Evolutionary conservation across 2,113 vertebrate species (phyloP), one percentile per base, ranked within the genome.

Genomic region (Anoura caudifer): DNA sequence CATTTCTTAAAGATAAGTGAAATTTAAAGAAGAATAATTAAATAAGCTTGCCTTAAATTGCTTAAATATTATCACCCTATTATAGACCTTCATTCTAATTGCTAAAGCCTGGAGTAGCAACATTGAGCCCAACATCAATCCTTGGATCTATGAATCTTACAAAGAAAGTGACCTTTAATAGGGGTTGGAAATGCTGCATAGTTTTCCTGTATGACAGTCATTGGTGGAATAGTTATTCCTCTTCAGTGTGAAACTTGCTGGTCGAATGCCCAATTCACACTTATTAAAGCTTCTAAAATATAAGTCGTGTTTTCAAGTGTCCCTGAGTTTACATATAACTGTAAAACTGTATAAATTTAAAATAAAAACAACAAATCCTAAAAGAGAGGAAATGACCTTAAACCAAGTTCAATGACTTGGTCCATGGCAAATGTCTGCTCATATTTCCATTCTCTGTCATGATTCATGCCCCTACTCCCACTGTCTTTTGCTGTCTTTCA

Each of bases 1-100:
- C 33, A 73, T 92, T 70, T 94, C 54, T 82, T 96, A 91, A 88
- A 88, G 4, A 11, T 50, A 24, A 95, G 16, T 94, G 24, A 72
- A 45, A 4, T 82, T 91, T 84, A 89, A 90, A 73, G 77, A 17
- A 54, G 70, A 84, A 61, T 33, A 61, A 87, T 90, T 63, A 63
- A 70, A 43, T 77, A 76, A 67, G 11, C 17, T 70, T 26, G 7
- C 69, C 26, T 85, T 91, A 59, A 65, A 82, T 87, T 52, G 2
- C 10, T 63, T 96, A 81, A 86, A 14, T 79, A 41, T 3, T 22
- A 38, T 12, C 2, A 52, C 28, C 13, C 17, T 67, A 13, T 45
- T 54, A 54, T 5, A 89, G 33, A 2, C 11, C 36, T 81, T 88
- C 3, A 5, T 95, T 80, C 5, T 45, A 67, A 19, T 79, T 70